Conservation (phyloP, 2,888 invertebrate species). For the Orthosia gracilis region DNA sequence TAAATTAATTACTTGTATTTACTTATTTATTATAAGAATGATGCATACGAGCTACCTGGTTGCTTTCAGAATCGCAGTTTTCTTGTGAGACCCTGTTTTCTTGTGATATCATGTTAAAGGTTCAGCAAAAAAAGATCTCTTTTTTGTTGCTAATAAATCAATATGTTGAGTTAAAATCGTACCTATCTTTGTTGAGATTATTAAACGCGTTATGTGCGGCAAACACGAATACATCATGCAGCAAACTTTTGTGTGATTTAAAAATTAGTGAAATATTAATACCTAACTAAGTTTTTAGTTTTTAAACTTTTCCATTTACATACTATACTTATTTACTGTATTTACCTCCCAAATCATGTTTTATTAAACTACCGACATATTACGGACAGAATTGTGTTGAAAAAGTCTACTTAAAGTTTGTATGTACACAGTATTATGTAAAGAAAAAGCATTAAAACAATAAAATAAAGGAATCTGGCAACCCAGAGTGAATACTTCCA, state of each 20-base stretch:
- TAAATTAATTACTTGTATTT: too few relatives aligned
- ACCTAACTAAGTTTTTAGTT: too few relatives aligned
- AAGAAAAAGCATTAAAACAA: conserved; percentile 57
- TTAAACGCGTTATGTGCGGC: background rate
- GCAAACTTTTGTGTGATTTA: background rate
- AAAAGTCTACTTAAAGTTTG: conserved; percentile 42
- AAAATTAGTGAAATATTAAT: too few relatives aligned
- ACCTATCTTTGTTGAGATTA: background rate
- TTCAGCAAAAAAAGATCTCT: too few relatives aligned
- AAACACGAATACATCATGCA: background rate
- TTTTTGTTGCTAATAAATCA: too few relatives aligned
- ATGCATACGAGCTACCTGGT: too few relatives aligned
- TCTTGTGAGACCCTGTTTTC: too few relatives aligned
- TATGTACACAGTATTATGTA: conserved; percentile 77
- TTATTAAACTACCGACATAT: conserved; percentile 28
- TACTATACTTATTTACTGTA: conserved; percentile 7
- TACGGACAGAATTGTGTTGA: conserved; percentile 61
- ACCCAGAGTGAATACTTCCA: conserved; percentile 48
- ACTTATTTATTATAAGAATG: too few relatives aligned
- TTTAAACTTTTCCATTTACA: conserved; percentile 28
- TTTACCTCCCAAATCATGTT: conserved; percentile 20
- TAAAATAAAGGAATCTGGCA: conserved; percentile 26
- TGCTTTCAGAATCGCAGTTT: too few relatives aligned
- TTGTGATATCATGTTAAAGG: too few relatives aligned
- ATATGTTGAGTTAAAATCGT: background rate